Evolutionary conservation across 2,797 vertebrate genomes (phyloP), one percentile per base, ranked within the genome.

Genomic region (Malacoctenus gilli): DNA sequence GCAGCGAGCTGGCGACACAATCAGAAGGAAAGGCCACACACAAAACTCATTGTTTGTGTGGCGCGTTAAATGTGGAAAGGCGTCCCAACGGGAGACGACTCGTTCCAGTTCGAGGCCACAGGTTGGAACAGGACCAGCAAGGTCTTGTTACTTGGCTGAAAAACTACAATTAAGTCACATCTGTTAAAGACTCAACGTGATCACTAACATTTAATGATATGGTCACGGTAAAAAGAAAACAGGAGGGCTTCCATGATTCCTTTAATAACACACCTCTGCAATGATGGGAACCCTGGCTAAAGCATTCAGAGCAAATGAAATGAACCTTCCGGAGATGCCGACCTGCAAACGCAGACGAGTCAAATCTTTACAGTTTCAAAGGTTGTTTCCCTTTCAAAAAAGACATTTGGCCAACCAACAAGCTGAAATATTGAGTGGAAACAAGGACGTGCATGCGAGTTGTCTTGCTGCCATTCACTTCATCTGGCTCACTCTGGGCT

Each of bases 121-220:
- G 42, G 8, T 21, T 23, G 9, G 8, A 32, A 10, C 8, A 12
- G 50, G 31, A 4, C 31, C 3, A 41, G 18, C 42, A 5, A 11
- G 28, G 30, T 2, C 12, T 9, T 16, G 22, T 21, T 5, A 6
- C 32, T 20, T 39, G 11, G 49, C 48, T 61, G n/a, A 15, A 2
- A 57, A 57, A 31, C 55, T 37, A 28, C 18, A 50, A 18, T 6
- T 4, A 36, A 31, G 18, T 51, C 59, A 41, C 40, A 34, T 20
- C 34, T 38, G 47, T 15, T 52, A 18, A 38, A 51, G 39, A 22
- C 14, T 30, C 9, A 34, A 28, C n/a, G 10, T 14, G 47, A 72
- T 85, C 75, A 80, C 55, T 75, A 63, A 80, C 31, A 40, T 28
- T 68, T 76, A 74, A 85, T 81, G 69, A 79, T 23, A 52, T 41